Base-by-base conservation (phyloP, 1,140 invertebrate species). In the Halesus radiatus region DNA sequence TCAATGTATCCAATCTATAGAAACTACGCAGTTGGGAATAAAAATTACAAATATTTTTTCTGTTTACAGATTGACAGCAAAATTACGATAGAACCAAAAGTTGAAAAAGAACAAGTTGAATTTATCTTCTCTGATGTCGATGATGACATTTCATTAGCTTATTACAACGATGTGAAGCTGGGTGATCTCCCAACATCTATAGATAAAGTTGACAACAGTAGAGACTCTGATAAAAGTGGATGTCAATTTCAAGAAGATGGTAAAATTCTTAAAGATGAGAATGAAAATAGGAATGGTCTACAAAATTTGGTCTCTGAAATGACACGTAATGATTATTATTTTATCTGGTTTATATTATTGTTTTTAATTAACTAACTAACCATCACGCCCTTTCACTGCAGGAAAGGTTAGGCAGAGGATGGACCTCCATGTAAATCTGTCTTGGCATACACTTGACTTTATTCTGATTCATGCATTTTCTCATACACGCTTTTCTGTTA, bases 71-170 rank as follows among this genome's bases (percentile, higher is more conserved):
- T 32, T 16, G n/a, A 29, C 8, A 29, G 15, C 1, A 45, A 68
- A 68, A 18, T 18, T 15, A 10, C 15, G 7, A 18, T 32, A 7
- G 18, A 68, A 20, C 64, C 32, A 68, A 68, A 68, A 29, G 29
- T 68, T 68, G 64, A 68, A 68, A 45, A 68, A 68, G 22, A 68
- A 18, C 15, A 68, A 29, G 15, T 37, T 22, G 26, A 68, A 10
- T 68, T 68, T 29, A 32, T 18, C 15, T 37, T 68, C n/a, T 68
- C 64, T n/a, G 64, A 68, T 45, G 64, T 45, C 15, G 64, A 68
- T 29, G 64, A 68, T 45, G 15, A 45, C 0, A 45, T 45, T 29
- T 37, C 26, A 10, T 16, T 66, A 29, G 10, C 22, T 18, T 66
- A 66, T 37, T 26, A n/a, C 16, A 26, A 29, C 18, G 62, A 66